Evolutionary conservation across 1,140 invertebrate genomes (phyloP), one percentile per base, ranked within the genome.

Genomic region (Maconellicoccus hirsutus): DNA sequence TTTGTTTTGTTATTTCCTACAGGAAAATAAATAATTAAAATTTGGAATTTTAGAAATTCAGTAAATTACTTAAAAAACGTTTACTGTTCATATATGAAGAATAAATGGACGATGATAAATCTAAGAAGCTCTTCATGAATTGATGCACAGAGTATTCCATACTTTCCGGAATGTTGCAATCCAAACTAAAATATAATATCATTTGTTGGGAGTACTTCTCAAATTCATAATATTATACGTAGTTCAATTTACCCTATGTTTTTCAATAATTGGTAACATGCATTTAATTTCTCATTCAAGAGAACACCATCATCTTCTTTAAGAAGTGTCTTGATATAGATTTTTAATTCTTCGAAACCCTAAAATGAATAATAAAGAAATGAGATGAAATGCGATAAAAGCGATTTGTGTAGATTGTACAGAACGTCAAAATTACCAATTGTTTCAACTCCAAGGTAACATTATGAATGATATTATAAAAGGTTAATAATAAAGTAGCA

Each of bases 381-480:
- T 2, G 6, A 52, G n/a, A 52, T 52, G 16, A 52, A 38, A 38
- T 6, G 6, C 14, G 33, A 52, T 19, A 52, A 52, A 52, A 8
- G n/a, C 4, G n/a, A 52, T 52, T 52, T 16, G 42, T 12, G n/a
- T 52, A 52, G n/a, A 52, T 52, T n/a, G n/a, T 16, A 19, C 42
- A 19, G n/a, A 16, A 38, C 33, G 33, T 7, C 33, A 38, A 4
- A 26, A 23, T 66, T 25, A 66, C 61, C 61, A 66, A 16, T 25
- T 66, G 61, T 66, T 66, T 66, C 61, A 66, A 16, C 25, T 66
- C 61, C 22, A 66, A 66, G 25, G 61, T 66, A 66, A 66, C 61
- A 25, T 66, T 66, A 26, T 66, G 61, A 66, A 66, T 66, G 19
- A 66, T 66, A 26, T 66, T 66, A 25, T 26, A 66, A 26, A 66